phyloP scores from a whole-genome alignment of 2,888 invertebrate species.

The Leptopterna dolabrata region DNA sequence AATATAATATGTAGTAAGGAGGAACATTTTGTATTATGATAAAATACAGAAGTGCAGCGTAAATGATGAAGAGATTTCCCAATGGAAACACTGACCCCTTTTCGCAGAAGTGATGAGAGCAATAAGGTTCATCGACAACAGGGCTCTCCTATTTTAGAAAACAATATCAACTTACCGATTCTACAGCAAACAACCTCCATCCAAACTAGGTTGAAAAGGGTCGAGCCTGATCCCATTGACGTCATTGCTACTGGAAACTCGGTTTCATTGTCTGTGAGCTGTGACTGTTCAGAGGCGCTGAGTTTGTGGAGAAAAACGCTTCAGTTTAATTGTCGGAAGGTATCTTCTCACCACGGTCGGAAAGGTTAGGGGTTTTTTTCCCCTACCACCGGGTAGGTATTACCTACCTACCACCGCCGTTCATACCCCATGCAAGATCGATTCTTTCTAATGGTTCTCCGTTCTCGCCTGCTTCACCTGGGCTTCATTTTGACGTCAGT shows the following conservation, averaged over 20 bases:
- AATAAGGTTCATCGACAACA: background rate
- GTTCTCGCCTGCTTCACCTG: background rate
- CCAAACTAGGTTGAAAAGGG: background rate
- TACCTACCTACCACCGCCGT: background rate
- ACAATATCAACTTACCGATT: background rate
- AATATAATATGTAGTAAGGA: too few species aligned
- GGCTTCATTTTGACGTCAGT: conserved; percentile 4
- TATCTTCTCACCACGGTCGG: too few species aligned
- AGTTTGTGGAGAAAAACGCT: background rate
- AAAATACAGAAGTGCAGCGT: too few species aligned
- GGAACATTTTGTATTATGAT: too few species aligned
- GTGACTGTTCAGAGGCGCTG: background rate
- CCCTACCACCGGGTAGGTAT: background rate
- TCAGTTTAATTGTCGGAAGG: conserved; percentile 16
- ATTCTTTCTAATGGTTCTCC: conserved; percentile 5
- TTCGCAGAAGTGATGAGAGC: background rate
- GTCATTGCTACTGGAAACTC: background rate
- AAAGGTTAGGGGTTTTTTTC: background rate
- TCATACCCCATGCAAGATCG: conserved; percentile 7
- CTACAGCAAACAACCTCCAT: background rate
- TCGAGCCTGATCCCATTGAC: background rate
- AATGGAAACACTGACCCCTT: background rate
- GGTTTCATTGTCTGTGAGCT: conserved; percentile 1
- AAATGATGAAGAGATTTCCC: too few species aligned
- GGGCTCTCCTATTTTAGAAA: background rate